phyloP scores from a whole-genome alignment of 2,888 invertebrate genomes.

The Steinernema hermaphroditum region DNA sequence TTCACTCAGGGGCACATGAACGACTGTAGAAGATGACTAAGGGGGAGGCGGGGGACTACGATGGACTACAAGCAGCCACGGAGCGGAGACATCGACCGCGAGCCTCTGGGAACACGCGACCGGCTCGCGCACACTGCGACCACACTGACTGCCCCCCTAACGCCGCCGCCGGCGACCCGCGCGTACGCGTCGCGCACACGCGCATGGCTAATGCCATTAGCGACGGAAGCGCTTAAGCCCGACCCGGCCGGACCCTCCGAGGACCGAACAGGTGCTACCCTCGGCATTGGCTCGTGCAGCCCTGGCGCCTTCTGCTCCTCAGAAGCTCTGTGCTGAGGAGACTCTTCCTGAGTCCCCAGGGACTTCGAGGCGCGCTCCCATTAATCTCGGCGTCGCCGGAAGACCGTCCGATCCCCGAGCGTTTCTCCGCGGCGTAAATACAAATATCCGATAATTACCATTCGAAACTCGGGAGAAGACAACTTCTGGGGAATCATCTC shows the following conservation, averaged over 20 bases:
- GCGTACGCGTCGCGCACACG: not conserved
- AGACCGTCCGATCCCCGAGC: not conserved
- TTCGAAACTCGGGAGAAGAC: not conserved
- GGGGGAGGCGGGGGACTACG: not conserved
- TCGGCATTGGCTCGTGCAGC: no score
- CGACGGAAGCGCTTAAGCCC: not conserved
- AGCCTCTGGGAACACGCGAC: slow-evolving; percentile 26
- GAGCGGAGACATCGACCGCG: slow-evolving; percentile 19
- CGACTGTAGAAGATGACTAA: slow-evolving; percentile 10
- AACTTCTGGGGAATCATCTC: not conserved
- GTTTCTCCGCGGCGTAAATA: slow-evolving; percentile 1
- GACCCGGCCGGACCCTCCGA: no score
- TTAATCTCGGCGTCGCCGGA: slow-evolving; percentile 28
- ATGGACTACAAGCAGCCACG: not conserved
- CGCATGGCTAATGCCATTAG: slow-evolving; percentile 22
- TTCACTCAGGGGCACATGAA: not conserved
- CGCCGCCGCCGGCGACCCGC: not conserved
- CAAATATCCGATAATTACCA: slow-evolving; percentile 17
- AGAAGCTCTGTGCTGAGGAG: no score
- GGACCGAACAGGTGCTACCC: no score
- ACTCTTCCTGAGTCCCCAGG: no score
- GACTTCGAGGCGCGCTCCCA: not conserved
- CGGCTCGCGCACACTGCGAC: slow-evolving; percentile 4
- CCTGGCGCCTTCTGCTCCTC: no score
- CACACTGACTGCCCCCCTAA: slow-evolving; percentile 18